Base-by-base conservation (phyloP, 1,140 invertebrate species). In the Cydia amplana region DNA sequence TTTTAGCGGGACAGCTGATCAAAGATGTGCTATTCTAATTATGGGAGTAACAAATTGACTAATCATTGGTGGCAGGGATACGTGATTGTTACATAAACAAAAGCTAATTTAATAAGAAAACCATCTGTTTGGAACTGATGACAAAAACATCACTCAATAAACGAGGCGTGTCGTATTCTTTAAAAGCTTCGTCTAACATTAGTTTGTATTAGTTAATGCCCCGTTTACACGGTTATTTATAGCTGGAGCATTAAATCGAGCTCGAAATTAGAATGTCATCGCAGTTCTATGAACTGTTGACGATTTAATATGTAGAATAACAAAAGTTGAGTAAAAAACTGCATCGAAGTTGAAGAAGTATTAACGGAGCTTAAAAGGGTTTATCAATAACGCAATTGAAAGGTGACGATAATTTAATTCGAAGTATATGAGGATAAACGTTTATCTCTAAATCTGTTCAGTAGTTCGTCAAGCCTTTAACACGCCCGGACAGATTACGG, bases 161-260 rank as follows among this genome's bases (percentile, higher is more conserved):
- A 70, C 77, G 76, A 77, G 73, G 75, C 78, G 78, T 79, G 77
- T 77, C 76, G 75, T 78, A 65, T 70, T 36, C 65, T 70, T 70
- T 70, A 40, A 40, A 18, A 36, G 65, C 65, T 70, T 36, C 64
- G 72, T 73, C 75, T 73, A 76, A 36, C 51, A 43, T 65, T 67
- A 72, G 72, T 79, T 82, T 82, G 82, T 82, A 82, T 82, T 79
- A 77, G 79, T 82, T 80, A 75, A 82, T 81, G 82, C 80, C 77
- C 77, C 78, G 82, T 82, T 79, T 82, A 82, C 77, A 81, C 72
- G 76, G 78, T 79, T 82, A 85, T 81, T 82, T 82, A 82, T 85
- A 85, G 75, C 51, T 74, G 63, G 74, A 75, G 51, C 73, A 77
- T 49, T 76, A 75, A 73, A 77, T 78, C 73, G 67, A 40, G 70